Percentiles rank a stretch among this genome's conserved stretches.
Evolutionary conservation across 2,888 invertebrate species (phyloP).

Genomic region (Parascotia fuliginaria): DNA sequence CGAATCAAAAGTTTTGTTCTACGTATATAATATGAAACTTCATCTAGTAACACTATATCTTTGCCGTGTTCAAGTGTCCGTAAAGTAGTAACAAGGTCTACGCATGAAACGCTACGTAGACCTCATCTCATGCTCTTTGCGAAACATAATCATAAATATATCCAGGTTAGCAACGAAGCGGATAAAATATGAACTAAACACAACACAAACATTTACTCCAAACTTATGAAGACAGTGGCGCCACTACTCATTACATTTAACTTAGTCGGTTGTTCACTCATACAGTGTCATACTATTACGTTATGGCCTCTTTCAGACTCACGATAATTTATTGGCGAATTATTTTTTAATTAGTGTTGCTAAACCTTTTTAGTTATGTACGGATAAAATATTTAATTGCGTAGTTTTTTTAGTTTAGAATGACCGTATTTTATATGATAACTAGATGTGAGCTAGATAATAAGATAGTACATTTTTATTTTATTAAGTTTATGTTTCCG

Average conservation of each 20-base stretch:
- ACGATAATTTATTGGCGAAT: constrained; percentile 37
- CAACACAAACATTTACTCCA: not conserved
- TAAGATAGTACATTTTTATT: not conserved
- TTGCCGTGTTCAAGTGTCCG: constrained; percentile 57
- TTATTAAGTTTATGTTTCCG: too few relatives aligned
- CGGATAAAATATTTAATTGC: constrained; percentile 24
- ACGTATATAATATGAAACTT: not conserved
- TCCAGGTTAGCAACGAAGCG: not conserved
- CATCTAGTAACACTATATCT: constrained; percentile 28
- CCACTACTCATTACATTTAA: not conserved
- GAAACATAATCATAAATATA: constrained; percentile 38
- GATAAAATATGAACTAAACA: not conserved
- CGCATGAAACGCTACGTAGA: constrained; percentile 54
- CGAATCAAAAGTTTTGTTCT: not conserved
- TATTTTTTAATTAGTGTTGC: constrained; percentile 42
- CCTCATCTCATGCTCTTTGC: constrained; percentile 66
- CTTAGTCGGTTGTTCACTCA: not conserved
- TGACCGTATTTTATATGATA: not conserved
- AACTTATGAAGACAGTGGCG: not conserved
- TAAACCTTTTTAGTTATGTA: constrained; percentile 35
- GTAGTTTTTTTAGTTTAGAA: constrained; percentile 7
- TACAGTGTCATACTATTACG: constrained; percentile 17
- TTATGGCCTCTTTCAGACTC: constrained; percentile 47
- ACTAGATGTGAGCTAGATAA: not conserved
- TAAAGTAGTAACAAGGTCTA: constrained; percentile 73